Base-by-base conservation (phyloP, 1,140 invertebrate genomes). In the Drosophila rhopaloa region DNA sequence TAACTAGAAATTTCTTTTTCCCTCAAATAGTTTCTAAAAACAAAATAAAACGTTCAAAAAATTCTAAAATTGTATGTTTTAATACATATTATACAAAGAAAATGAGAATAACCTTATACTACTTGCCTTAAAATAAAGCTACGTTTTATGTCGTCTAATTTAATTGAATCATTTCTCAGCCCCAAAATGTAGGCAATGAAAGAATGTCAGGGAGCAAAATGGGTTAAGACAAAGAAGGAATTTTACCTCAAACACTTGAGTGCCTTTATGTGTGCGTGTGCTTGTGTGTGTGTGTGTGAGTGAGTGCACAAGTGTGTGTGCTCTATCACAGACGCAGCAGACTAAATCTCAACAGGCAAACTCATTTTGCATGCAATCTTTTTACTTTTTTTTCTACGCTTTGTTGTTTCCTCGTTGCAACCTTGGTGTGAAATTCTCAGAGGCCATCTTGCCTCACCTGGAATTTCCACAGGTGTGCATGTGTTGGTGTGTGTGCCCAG, bases 271-370 rank as follows among this genome's bases (percentile, higher is more conserved):
- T 14, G 50, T 37, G 50, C 37, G 14, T 11, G 4, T 51, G 5
- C 32, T 2, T 5, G 51, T 54, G 35, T 46, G 27, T 56, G 27
- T 56, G 50, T 16, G 16, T 16, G 35, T 55, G 19, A 16, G 32
- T 16, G 1, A 5, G 51, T 38, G 16, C 1, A 13, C 9, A 37
- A 19, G 37, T 51, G 10, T 47, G 32, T 63, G 59, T 67, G 46
- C 59, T 47, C 59, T 67, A 67, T 67, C 63, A 50, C 16, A 37
- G 11, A 38, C 46, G 41, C 13, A 16, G 37, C 63, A 35, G 16
- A 67, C 37, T 16, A 43, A 67, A 67, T 63, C 63, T 67, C 63
- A 67, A 65, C 58, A 27, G 16, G 46, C 63, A 65, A 65, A 37
- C 63, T 43, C 37, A 67, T 41, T 67, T 67, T 51, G 59, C 46